These are phyloP conservation scores for Axinella damicornis DNA, from an alignment of 37 sponge, comb jelly and placozoan genomes.

Conservation along the genomic window DNA sequence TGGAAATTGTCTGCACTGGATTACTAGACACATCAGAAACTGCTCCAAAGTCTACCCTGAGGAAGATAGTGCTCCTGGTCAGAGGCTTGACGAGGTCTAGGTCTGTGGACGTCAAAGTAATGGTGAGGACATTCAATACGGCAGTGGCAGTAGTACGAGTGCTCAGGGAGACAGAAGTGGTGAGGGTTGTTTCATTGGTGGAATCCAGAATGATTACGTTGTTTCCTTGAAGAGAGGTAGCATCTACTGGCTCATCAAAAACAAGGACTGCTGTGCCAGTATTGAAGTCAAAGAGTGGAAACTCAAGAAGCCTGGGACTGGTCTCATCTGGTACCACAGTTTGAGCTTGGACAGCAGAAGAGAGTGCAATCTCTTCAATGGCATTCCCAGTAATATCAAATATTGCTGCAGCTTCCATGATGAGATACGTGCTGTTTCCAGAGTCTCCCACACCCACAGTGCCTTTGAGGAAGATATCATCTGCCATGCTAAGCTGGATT, in stretches of 20 bases:
- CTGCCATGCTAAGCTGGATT: slow-evolving; percentile 50
- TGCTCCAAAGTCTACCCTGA: slow-evolving; percentile 37
- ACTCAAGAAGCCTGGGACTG: slow-evolving; percentile 51
- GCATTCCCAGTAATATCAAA: slow-evolving; percentile 60
- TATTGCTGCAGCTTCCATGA: slow-evolving; percentile 43
- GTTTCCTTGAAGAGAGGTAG: slow-evolving; percentile 43
- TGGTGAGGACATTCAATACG: slow-evolving; percentile 46
- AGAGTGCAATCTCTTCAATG: slow-evolving; percentile 37
- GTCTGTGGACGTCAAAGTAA: slow-evolving; percentile 53
- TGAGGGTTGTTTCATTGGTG: slow-evolving; percentile 3
- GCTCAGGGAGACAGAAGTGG: slow-evolving; percentile 33
- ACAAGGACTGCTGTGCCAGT: slow-evolving; percentile 59
- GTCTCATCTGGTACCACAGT: slow-evolving; percentile 60
- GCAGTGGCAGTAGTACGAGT: slow-evolving; percentile 5
- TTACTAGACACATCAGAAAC: slow-evolving; percentile 70
- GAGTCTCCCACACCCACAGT: slow-evolving; percentile 50
- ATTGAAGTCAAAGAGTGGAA: slow-evolving; percentile 69
- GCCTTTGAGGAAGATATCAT: slow-evolving; percentile 73
- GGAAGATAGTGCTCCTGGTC: slow-evolving; percentile 32
- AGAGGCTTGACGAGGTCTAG: slow-evolving; percentile 71
- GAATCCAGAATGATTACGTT: slow-evolving; percentile 35
- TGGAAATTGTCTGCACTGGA: slow-evolving; percentile 15
- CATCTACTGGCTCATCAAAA: slow-evolving; percentile 78
- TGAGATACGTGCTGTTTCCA: slow-evolving; percentile 61
- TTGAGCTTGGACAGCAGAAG: slow-evolving; percentile 15